Evolutionary conservation across 1,140 invertebrate genomes (phyloP).

Genomic region (Caenorhabditis latens): DNA sequence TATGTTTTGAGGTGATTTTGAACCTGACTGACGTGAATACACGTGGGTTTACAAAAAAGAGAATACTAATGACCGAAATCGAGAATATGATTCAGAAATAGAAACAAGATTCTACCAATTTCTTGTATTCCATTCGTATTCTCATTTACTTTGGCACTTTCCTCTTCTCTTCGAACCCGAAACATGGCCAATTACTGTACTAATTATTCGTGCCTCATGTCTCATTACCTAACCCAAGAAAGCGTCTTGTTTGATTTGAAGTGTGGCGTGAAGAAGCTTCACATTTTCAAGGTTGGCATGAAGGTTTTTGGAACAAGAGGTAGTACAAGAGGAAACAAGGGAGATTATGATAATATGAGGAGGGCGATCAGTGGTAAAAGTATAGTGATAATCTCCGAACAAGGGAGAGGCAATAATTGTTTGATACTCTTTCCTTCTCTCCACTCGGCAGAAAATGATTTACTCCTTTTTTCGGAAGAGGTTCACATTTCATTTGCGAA

Average conservation of each 20-base stretch:
- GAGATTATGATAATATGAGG: slow-evolving; percentile 16
- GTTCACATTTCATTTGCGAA: slow-evolving; percentile 25
- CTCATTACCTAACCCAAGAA: slow-evolving; percentile 14
- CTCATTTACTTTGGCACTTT: slow-evolving; percentile 49
- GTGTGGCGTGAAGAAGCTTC: slow-evolving; percentile 10
- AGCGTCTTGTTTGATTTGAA: slow-evolving; percentile 13
- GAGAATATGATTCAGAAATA: background rate
- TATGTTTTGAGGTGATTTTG: background rate
- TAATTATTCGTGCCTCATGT: slow-evolving; percentile 48
- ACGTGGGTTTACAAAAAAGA: too few relatives aligned
- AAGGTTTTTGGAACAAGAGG: background rate
- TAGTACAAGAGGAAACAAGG: background rate
- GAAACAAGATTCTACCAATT: slow-evolving; percentile 4
- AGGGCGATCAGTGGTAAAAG: background rate
- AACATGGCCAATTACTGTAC: slow-evolving; percentile 49
- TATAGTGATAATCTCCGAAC: slow-evolving; percentile 33
- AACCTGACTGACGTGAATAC: background rate
- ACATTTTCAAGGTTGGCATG: slow-evolving; percentile 23
- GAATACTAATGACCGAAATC: background rate
- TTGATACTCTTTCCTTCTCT: background rate
- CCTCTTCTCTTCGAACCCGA: slow-evolving; percentile 3
- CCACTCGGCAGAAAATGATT: slow-evolving; percentile 3
- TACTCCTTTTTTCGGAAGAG: slow-evolving; percentile 2
- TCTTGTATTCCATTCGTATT: background rate
- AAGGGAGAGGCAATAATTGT: background rate